Conservation (phyloP, 2,797 vertebrate species). For the Melanotaenia parkinsoni region DNA sequence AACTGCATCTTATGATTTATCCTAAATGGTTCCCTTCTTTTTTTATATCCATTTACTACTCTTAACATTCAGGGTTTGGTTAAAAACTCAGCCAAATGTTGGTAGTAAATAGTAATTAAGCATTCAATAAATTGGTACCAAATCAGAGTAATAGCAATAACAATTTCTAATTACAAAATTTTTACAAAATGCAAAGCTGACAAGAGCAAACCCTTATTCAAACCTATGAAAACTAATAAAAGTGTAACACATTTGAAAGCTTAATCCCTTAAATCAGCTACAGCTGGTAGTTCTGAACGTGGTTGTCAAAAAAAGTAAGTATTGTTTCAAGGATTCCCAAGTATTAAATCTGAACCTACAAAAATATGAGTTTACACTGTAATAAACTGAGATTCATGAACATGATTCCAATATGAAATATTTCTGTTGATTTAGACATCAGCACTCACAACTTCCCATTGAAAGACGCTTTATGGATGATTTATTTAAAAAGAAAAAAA, state of each 20-base stretch:
- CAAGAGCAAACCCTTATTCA: too few species aligned
- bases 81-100: slow-evolving; percentile 5
- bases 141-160: not conserved
- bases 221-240: too few species aligned
- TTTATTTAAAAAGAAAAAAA: not conserved
- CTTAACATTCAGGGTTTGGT: slow-evolving; percentile 4
- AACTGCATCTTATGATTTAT: slow-evolving; percentile 18
- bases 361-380: too few species aligned
- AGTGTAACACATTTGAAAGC: too few species aligned
- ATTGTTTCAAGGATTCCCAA: not conserved
- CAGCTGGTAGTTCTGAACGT: too few species aligned
- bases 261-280: too few species aligned
- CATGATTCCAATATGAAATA: too few species aligned
- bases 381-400: too few species aligned
- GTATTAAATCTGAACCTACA: not conserved
- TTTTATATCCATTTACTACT: slow-evolving; percentile 1
- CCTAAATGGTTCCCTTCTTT: not conserved
- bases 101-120: slow-evolving; percentile 4
- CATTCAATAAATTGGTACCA: slow-evolving; percentile 11
- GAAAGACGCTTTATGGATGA: too few species aligned
- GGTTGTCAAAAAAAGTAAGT: not conserved
- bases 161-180: not conserved
- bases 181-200: too few species aligned
- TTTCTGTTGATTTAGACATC: not conserved
- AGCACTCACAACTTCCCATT: not conserved